phyloP scores from a whole-genome alignment of 2,113 vertebrate genomes.

The Onychostruthus taczanowskii region DNA sequence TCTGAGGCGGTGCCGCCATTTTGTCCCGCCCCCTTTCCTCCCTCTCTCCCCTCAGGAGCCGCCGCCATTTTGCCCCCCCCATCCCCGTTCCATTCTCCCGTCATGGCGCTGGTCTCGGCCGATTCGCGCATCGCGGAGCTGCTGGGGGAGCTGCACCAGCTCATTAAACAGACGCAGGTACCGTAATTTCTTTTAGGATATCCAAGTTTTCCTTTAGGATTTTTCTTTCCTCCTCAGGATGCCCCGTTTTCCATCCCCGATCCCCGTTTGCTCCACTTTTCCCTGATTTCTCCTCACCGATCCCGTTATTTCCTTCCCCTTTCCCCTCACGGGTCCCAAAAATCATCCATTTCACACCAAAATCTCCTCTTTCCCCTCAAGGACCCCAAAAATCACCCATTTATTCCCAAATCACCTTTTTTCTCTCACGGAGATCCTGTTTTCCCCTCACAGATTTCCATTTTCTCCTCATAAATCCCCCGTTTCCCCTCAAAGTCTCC shows the following conservation, averaged over 20 bases:
- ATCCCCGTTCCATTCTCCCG: accelerated
- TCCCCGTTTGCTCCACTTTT: neutral
- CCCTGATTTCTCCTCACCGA: no score
- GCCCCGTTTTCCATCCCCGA: neutral
- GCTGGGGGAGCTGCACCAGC: neutral
- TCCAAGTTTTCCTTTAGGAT: accelerated
- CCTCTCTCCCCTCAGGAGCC: neutral
- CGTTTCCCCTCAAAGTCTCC: neutral
- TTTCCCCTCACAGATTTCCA: neutral
- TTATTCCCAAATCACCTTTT: neutral
- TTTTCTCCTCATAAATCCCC: neutral
- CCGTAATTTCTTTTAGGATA: neutral
- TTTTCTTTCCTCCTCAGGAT: no score
- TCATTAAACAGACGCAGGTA: neutral
- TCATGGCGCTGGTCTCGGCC: neutral
- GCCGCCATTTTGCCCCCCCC: neutral
- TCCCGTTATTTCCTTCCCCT: neutral
- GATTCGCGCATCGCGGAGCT: neutral
- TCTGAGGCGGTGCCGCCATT: neutral
- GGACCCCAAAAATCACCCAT: no score
- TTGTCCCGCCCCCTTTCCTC: neutral
- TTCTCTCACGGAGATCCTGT: no score
- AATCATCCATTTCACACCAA: neutral
- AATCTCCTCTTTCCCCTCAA: neutral
- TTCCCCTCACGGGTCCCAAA: neutral